A percentile compares a stretch with the other conserved stretches of the same genome.
These are phyloP conservation scores for Isotomurus palustris DNA, from an alignment of 2,888 invertebrate species.

Conservation along the genomic window DNA sequence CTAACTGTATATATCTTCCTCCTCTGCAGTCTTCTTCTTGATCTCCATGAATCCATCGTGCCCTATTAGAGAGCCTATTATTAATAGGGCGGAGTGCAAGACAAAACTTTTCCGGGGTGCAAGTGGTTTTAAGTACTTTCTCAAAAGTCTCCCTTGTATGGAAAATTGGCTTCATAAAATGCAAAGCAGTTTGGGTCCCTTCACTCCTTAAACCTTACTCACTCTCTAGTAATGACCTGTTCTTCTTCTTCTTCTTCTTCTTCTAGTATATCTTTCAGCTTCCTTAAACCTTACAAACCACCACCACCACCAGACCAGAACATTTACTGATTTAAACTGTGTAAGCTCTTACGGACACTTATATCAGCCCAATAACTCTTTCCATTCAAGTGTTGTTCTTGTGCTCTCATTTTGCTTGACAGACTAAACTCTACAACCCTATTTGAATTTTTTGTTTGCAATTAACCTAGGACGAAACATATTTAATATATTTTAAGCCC, in stretches of 20 bases:
- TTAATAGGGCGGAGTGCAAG: neutral
- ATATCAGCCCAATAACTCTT: no score
- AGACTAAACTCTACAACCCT: no score
- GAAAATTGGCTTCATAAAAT: slow-evolving; percentile 45
- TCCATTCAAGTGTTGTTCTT: no score
- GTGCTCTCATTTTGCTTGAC: no score
- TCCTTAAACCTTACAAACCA: neutral
- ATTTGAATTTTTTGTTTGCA: no score
- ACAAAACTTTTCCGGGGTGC: slow-evolving; percentile 22
- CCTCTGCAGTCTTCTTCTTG: slow-evolving; percentile 4
- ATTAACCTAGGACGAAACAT: no score
- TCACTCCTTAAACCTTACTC: no score
- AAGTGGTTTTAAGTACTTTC: slow-evolving; percentile 42
- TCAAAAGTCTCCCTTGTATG: slow-evolving; percentile 22
- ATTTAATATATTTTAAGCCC: no score
- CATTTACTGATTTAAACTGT: no score
- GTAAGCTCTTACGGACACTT: no score
- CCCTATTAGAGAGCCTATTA: neutral
- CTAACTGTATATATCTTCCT: no score
- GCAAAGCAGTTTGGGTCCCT: slow-evolving; percentile 42
- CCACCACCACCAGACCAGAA: neutral
- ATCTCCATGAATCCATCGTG: no score
- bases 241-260: slow-evolving; percentile 14
- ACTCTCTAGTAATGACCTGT: slow-evolving; percentile 26
- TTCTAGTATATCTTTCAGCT: neutral